phyloP scores from a whole-genome alignment of 2,113 vertebrate species.

The Cacatua alba region DNA sequence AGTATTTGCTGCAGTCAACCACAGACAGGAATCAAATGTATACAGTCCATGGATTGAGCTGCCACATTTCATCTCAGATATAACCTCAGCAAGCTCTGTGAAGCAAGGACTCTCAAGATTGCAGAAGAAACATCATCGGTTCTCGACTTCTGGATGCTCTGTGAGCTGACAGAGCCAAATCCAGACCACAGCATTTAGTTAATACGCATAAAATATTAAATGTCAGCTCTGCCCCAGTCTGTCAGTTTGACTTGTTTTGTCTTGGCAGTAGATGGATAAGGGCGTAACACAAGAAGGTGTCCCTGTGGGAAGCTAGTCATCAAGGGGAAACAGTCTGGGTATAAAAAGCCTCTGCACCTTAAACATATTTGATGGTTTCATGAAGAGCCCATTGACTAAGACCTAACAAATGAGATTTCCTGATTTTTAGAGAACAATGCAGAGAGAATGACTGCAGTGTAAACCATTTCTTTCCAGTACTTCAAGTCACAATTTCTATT shows the following conservation, averaged over 20 bases:
- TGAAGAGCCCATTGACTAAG: neutral
- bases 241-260: neutral
- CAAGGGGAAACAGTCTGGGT: neutral
- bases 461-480: neutral
- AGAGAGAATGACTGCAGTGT: neutral
- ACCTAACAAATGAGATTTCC: neutral
- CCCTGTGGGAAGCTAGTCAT: neutral
- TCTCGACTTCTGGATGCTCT: neutral
- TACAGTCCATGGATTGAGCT: neutral
- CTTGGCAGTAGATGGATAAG: neutral
- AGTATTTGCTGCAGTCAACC: neutral
- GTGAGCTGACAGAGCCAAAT: neutral
- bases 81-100: neutral
- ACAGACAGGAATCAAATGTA: neutral
- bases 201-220: neutral
- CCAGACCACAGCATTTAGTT: neutral
- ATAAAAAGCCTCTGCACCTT: neutral
- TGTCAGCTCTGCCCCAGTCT: neutral
- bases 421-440: neutral
- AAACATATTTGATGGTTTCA: neutral
- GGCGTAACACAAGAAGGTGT: neutral
- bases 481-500: neutral
- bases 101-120: neutral
- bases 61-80: neutral
- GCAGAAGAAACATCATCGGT: neutral